A percentile compares a stretch with the other conserved stretches of the same genome.
phyloP scores from a whole-genome alignment of 1,140 invertebrate species.

The Drosophila parabipectinata region DNA sequence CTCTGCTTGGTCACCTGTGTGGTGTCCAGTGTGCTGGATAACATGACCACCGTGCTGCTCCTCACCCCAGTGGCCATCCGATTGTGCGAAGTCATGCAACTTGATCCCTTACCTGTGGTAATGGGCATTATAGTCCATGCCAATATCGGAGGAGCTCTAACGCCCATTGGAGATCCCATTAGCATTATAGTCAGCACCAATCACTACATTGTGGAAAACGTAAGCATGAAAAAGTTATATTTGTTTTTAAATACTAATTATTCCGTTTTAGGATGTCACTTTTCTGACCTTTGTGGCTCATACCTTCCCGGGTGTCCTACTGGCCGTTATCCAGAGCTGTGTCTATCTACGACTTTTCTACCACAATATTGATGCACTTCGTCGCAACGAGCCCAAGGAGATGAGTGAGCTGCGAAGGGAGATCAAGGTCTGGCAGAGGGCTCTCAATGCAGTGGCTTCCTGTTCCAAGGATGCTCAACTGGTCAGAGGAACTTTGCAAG shows the following conservation, averaged over 20 bases:
- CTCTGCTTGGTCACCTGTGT: conserved; percentile 90
- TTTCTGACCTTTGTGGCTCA: conserved; percentile 89
- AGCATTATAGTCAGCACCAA: conserved; percentile 93
- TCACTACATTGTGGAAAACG: conserved; percentile 86
- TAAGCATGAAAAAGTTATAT: conserved; percentile 53
- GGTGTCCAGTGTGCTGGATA: conserved; percentile 91
- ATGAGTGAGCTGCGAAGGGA: conserved; percentile 89
- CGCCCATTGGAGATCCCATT: conserved; percentile 92
- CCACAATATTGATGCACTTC: conserved; percentile 86
- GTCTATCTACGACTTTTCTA: conserved; percentile 87
- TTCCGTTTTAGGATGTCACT: conserved; percentile 86
- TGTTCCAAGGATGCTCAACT: conserved; percentile 90
- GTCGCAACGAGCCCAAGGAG: conserved; percentile 88
- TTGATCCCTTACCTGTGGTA: conserved; percentile 90
- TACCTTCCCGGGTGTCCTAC: conserved; percentile 88
- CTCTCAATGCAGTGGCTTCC: conserved; percentile 88
- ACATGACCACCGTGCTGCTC: conserved; percentile 91
- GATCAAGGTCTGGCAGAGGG: conserved; percentile 90
- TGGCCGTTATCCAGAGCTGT: conserved; percentile 87
- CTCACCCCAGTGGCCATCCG: conserved; percentile 92
- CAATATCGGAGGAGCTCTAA: conserved; percentile 91
- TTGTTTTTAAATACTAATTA: background rate
- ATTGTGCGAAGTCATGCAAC: conserved; percentile 91
- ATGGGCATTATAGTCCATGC: conserved; percentile 90
- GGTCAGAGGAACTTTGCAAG: conserved; percentile 88